Conservation (phyloP, 2,797 vertebrate genomes). For the Streptopelia turtur region DNA sequence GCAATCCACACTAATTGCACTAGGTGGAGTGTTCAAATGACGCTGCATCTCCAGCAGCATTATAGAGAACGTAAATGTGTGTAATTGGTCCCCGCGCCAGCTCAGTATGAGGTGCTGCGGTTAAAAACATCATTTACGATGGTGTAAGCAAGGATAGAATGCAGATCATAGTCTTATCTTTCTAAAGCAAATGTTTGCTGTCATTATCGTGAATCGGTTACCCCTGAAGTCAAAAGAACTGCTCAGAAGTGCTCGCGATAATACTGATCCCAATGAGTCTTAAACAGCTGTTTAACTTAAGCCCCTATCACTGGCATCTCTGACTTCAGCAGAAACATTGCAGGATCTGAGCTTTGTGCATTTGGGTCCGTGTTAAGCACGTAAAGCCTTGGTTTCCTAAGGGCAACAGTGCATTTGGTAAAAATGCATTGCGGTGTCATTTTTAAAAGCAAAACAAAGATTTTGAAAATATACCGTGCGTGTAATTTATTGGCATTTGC, state of each 20-base stretch:
- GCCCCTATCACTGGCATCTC: neutral
- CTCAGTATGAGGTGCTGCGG: neutral
- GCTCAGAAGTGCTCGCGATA: neutral
- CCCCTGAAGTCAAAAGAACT: neutral
- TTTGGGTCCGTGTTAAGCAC: accelerated
- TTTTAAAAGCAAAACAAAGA: neutral
- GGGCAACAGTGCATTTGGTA: neutral
- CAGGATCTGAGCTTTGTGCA: neutral
- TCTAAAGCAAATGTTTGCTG: neutral
- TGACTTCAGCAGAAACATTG: neutral
- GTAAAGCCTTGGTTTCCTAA: accelerated
- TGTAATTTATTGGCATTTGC: neutral
- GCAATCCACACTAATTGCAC: neutral
- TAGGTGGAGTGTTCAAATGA: neutral
- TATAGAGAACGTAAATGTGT: neutral
- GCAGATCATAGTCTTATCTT: neutral
- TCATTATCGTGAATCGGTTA: neutral
- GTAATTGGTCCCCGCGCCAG: neutral
- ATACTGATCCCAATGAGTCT: neutral
- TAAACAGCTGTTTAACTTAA: neutral
- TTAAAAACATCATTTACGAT: neutral
- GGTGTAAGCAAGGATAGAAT: neutral
- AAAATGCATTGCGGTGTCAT: neutral
- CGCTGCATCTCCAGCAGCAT: neutral
- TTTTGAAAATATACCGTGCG: neutral